Evolutionary conservation across 2,113 vertebrate genomes (phyloP).

Genomic region (Bubo bubo): DNA sequence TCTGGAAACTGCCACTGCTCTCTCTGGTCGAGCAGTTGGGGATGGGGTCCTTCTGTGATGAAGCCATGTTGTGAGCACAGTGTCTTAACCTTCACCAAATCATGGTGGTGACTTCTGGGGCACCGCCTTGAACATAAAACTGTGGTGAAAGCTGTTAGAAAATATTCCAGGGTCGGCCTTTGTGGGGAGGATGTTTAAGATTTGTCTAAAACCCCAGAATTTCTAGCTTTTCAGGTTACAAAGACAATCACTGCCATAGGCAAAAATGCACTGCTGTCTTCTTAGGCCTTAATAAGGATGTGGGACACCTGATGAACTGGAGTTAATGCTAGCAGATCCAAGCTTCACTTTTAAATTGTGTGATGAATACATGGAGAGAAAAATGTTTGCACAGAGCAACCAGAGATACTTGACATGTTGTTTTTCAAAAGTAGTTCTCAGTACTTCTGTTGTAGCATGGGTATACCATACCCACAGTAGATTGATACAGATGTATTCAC

Average conservation of each 20-base stretch:
- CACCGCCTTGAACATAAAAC: background rate
- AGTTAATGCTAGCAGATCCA: background rate
- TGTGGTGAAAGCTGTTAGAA: background rate
- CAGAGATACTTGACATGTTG: background rate
- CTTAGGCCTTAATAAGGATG: background rate
- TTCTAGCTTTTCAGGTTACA: background rate
- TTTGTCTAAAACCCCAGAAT: background rate
- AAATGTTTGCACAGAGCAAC: background rate
- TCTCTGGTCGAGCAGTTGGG: background rate
- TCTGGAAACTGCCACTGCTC: background rate
- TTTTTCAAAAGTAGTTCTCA: background rate
- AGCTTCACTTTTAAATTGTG: background rate
- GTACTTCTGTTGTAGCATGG: background rate
- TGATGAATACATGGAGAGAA: background rate
- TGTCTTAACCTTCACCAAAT: background rate
- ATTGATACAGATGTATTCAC: background rate
- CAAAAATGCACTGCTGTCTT: background rate
- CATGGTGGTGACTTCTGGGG: background rate
- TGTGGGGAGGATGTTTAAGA: background rate
- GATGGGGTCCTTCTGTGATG: background rate
- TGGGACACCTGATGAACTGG: background rate
- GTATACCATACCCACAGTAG: fast-evolving
- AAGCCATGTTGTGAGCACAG: background rate
- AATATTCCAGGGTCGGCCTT: background rate
- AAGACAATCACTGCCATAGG: background rate